These are phyloP conservation scores for Phyllotreta cruciferae DNA, from an alignment of 2,888 invertebrate species.

Conservation along the genomic window DNA sequence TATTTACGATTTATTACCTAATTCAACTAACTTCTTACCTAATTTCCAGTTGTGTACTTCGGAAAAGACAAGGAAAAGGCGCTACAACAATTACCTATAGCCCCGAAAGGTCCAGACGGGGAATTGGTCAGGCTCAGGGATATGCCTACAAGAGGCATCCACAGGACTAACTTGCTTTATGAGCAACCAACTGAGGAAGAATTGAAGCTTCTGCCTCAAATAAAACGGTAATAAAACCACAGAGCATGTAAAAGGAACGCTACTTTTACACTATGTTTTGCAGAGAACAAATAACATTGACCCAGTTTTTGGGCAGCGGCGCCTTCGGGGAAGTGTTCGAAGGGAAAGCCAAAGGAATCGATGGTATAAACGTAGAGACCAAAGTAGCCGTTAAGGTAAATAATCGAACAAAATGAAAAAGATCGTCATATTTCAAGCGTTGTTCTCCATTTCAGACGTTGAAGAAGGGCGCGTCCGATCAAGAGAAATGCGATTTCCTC, in stretches of 20 bases:
- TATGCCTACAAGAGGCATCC: slow-evolving; percentile 76
- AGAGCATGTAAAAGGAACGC: slow-evolving; percentile 4
- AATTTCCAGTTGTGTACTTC: slow-evolving; percentile 43
- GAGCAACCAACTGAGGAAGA: slow-evolving; percentile 62
- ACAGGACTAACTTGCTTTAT: slow-evolving; percentile 86
- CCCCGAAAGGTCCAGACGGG: slow-evolving; percentile 68
- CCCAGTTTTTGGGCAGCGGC: slow-evolving; percentile 91
- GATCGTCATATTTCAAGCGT: slow-evolving; percentile 10
- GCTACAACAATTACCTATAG: slow-evolving; percentile 59
- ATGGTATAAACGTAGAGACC: slow-evolving; percentile 67
- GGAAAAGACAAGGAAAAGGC: slow-evolving; percentile 72
- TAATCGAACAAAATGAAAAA: slow-evolving; percentile 5
- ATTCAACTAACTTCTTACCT: background rate
- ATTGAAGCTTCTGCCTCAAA: slow-evolving; percentile 83
- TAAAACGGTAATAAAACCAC: slow-evolving; percentile 66
- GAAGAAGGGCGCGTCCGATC: slow-evolving; percentile 87
- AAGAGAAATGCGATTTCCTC: slow-evolving; percentile 91
- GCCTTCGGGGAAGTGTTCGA: slow-evolving; percentile 98
- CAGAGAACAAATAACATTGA: slow-evolving; percentile 81
- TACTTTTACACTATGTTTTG: slow-evolving; percentile 26
- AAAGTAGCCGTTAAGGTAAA: slow-evolving; percentile 92
- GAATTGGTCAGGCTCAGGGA: slow-evolving; percentile 88
- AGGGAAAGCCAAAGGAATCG: slow-evolving; percentile 78
- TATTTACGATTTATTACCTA: background rate
- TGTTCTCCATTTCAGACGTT: slow-evolving; percentile 70